Evolutionary conservation across 2,888 invertebrate genomes (phyloP), one percentile per base, ranked within the genome.

Genomic region (Lepidonotus clava): DNA sequence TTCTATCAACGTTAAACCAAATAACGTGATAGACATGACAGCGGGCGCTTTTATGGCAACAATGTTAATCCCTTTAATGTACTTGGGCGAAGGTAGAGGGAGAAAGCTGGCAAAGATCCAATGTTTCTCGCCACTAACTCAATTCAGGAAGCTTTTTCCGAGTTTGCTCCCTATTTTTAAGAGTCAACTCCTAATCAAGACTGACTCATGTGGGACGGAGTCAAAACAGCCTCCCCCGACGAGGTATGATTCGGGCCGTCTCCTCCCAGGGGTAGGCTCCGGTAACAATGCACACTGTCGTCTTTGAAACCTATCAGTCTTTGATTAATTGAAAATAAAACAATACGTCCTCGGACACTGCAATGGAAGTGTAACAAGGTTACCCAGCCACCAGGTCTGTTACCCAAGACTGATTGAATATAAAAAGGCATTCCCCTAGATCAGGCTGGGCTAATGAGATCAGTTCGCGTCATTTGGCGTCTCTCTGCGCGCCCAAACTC

Each of bases 271-370:
- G 28, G 66, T 11, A 32, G 24, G 66, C 38, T 71, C 71, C 36
- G 14, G 36, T 71, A 34, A 34, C 71, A 71, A 38, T n/a, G 21
- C 71, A 34, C 21, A 6, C 36, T 34, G 36, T 34, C 71, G 34
- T 34, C 80, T 80, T 80, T 80, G 80, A 80, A 80, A 80, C 51
- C 41, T 24, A 80, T 32, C 80, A 32, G 24, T 24, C 28, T 80
- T 8, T 41, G 80, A 80, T 80, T 80, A 80, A 80, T 80, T 80
- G 80, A 32, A 80, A 41, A 51, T 80, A 51, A 80, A 80, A 80
- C 80, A 80, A 80, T 46, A 80, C 46, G 32, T 24, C 32, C 41
- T 24, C 28, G 51, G 80, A 80, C 32, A 28, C 46, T 8, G 80
- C 24, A 28, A 46, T 18, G 80, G 46, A 2, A 41, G 41, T 80